Conservation (phyloP, 2,113 vertebrate genomes). For the Eclectus roratus region DNA sequence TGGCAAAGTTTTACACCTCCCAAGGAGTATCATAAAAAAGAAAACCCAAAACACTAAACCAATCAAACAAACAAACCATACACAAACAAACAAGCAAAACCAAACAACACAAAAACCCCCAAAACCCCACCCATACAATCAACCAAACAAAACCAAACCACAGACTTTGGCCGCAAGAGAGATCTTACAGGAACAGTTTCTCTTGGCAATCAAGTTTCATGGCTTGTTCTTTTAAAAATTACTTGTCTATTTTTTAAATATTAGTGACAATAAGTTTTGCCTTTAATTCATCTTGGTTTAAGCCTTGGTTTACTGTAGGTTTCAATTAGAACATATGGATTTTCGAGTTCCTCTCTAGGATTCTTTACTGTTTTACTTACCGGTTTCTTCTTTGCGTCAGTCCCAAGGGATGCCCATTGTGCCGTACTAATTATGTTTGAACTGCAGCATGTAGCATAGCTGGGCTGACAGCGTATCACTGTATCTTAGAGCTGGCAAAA, state of each 20-base stretch:
- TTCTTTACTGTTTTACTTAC: neutral
- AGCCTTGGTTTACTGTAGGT: neutral
- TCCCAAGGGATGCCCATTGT: neutral
- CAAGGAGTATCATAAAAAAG: neutral
- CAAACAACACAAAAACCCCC: neutral
- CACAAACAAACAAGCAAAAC: neutral
- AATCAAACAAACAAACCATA: neutral
- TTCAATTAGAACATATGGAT: neutral
- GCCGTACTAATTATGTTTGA: neutral
- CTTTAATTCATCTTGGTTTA: neutral
- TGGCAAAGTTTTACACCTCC: neutral
- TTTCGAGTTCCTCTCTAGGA: neutral
- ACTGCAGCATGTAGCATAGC: neutral
- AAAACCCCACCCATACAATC: neutral
- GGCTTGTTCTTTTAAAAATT: neutral
- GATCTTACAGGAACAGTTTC: neutral
- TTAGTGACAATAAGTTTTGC: neutral
- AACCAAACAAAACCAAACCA: neutral
- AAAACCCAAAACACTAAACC: neutral
- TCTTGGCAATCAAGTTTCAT: neutral
- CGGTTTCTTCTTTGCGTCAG: neutral
- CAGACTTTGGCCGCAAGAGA: neutral
- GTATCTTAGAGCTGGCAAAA: neutral
- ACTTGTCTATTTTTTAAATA: neutral
- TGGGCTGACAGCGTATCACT: neutral